These are phyloP conservation scores for Cephalopholis sonnerati DNA, from an alignment of 2,113 vertebrate species.

Conservation along the genomic window DNA sequence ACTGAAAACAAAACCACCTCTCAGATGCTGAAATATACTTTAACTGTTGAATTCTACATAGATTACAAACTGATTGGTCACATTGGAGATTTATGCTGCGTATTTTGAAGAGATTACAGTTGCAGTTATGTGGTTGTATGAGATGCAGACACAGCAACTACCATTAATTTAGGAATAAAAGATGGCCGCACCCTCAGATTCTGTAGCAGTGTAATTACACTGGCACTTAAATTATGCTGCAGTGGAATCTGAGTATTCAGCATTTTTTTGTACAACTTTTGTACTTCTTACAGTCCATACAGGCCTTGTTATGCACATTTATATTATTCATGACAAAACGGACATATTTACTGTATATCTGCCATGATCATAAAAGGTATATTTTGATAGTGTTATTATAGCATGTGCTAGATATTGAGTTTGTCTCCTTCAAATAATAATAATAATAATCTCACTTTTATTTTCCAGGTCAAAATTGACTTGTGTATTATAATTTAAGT, in stretches of 20 bases:
- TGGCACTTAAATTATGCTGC: constrained; percentile 12
- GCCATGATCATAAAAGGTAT: background rate
- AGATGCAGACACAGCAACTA: background rate
- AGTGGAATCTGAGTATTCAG: constrained; percentile 23
- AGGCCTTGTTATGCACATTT: constrained; percentile 7
- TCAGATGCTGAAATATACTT: background rate
- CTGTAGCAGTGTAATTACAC: constrained; percentile 14
- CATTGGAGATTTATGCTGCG: background rate
- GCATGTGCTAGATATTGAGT: background rate
- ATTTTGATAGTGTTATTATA: background rate
- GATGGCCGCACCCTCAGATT: background rate
- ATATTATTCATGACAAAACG: constrained; percentile 1
- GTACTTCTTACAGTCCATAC: background rate
- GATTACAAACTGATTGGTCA: background rate
- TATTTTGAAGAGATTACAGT: background rate
- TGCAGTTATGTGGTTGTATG: constrained; percentile 5
- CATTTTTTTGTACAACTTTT: constrained; percentile 7
- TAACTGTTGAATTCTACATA: background rate
- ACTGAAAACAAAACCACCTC: background rate
- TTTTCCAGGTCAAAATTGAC: constrained; percentile 6
- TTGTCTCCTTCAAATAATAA: background rate
- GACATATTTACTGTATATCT: constrained; percentile 15
- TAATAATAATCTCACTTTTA: background rate
- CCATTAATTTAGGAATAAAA: background rate
- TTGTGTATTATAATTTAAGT: background rate